Evolutionary conservation across 2,888 invertebrate species (phyloP), one percentile per base, ranked within the genome.

Genomic region (Margaritifera margaritifera): DNA sequence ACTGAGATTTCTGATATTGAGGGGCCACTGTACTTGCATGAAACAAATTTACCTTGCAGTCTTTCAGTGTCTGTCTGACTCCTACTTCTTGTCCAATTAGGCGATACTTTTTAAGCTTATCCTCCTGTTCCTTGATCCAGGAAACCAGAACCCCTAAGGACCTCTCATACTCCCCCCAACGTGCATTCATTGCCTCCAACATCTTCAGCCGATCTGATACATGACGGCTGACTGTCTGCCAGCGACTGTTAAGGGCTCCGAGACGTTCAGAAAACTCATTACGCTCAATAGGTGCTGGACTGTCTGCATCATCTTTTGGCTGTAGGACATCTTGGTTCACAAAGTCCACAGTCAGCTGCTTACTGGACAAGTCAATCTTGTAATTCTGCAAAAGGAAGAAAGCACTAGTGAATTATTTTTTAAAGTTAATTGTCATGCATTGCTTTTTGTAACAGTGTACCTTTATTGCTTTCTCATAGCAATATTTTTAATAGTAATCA

Each of bases 331-430:
- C 78, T 77, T 88, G 86, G 75, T 88, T 88, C 27, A 89, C 87
- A 78, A 88, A 89, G 78, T 88, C 87, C 50, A 88, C 79, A 6
- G 87, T 87, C 66, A 89, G 72, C 73, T 87, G 87, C 66, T 84
- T 86, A 71, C 85, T 87, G 64, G 79, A 77, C 53, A 88, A 70
- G 58, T 89, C 89, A 27, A 87, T 83, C 75, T 88, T 88, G 79
- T 87, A 83, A 42, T 83, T 84, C 88, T 88, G 80, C 24, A 74
- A 73, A 57, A 31, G 27, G 24, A 53, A 63, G 61, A 57, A 22
- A 55, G 24, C 50, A 18, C 15, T 31, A 20, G 22, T n/a, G 19
- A 20, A 50, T 22, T 19, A 1, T 3, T 8, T 20, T 55, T 55
- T 22, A 19, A 19, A 55, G 31, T 20, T 42, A 19, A 19, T 18